phyloP scores from a whole-genome alignment of 2,888 invertebrate species.

The Scaptomyza parva region DNA sequence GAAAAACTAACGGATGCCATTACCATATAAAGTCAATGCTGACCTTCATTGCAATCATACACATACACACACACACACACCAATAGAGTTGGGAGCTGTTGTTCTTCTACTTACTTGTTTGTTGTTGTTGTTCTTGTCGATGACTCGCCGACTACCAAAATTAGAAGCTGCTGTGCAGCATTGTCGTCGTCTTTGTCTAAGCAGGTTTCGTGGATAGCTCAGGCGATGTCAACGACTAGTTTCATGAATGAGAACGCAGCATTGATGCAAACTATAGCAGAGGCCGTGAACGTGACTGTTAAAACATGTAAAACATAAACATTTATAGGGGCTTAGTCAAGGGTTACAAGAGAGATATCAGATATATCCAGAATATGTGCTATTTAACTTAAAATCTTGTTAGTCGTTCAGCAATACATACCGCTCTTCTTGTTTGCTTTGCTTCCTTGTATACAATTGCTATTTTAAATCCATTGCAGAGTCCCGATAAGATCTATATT shows the following conservation, averaged over 20 bases:
- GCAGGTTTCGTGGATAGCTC: constrained; percentile 63
- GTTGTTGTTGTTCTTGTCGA: constrained; percentile 25
- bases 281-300: constrained; percentile 52
- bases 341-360: constrained; percentile 13
- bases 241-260: constrained; percentile 70
- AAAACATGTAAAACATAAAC: constrained; percentile 19
- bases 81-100: constrained; percentile 46
- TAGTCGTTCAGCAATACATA: neutral
- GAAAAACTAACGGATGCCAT: constrained; percentile 80
- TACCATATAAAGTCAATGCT: constrained; percentile 75
- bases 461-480: constrained; percentile 86
- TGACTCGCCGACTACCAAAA: constrained; percentile 66
- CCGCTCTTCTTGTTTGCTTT: neutral
- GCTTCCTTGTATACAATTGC: constrained; percentile 14
- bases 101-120: constrained; percentile 28
- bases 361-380: neutral
- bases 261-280: constrained; percentile 10
- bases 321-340: constrained; percentile 26
- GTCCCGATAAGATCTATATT: constrained; percentile 92
- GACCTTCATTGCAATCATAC: constrained; percentile 80
- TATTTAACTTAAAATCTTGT: neutral
- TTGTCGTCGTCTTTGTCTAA: constrained; percentile 40
- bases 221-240: constrained; percentile 65
- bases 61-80: constrained; percentile 16
- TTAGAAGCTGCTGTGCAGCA: constrained; percentile 72